Evolutionary conservation across 35 echinoderm and acorn worm genomes (phyloP).

Genomic region (Amphiura filiformis): DNA sequence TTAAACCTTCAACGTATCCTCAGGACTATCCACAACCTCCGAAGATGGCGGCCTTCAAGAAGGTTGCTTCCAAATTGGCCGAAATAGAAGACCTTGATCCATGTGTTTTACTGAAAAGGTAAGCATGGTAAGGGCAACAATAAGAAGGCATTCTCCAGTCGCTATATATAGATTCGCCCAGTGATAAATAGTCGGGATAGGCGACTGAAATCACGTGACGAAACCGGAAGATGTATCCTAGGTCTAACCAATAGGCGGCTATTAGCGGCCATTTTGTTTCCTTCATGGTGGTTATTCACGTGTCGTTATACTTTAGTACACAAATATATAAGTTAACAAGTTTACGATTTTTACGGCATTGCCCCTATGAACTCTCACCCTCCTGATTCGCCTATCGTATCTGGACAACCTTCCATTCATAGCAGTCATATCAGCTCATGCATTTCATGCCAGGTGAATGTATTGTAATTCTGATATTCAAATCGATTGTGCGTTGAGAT

Average conservation of each 20-base stretch:
- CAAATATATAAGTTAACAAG: too few species aligned
- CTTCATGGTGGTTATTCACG: too few species aligned
- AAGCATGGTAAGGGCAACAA: neutral
- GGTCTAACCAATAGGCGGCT: too few species aligned
- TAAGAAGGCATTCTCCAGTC: neutral
- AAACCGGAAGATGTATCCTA: too few species aligned
- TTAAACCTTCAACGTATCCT: slow-evolving; percentile 55
- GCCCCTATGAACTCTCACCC: too few species aligned
- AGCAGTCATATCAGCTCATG: neutral
- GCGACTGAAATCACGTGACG: too few species aligned
- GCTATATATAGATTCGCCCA: neutral
- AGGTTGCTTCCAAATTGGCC: slow-evolving; percentile 35
- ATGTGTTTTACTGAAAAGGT: slow-evolving; percentile 61
- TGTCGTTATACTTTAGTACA: too few species aligned
- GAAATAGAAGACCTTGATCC: slow-evolving; percentile 63
- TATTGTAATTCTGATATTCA: neutral
- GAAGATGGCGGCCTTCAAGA: slow-evolving; percentile 65
- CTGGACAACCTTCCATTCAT: neutral
- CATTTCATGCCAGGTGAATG: neutral
- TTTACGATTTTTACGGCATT: too few species aligned
- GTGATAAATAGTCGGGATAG: too few species aligned
- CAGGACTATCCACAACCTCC: slow-evolving; percentile 17
- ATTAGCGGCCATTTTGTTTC: too few species aligned
- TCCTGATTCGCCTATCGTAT: too few species aligned
- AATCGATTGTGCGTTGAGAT: too few species aligned